Evolutionary conservation across 2,113 vertebrate genomes (phyloP).

Genomic region (Micronycteris hirsuta): DNA sequence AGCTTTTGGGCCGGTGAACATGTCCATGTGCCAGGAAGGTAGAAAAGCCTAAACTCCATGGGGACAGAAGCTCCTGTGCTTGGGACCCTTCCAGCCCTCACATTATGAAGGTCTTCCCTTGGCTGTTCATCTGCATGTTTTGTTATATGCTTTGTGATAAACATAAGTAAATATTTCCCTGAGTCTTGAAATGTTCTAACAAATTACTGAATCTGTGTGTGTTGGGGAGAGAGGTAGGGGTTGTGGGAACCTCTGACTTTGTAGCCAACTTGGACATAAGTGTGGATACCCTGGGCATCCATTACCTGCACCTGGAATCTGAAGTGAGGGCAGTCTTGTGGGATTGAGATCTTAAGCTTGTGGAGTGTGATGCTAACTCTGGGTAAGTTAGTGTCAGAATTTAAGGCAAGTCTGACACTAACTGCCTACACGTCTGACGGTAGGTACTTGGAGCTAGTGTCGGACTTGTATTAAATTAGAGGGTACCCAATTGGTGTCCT

Average conservation of each 20-base stretch:
- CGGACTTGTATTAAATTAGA: neutral
- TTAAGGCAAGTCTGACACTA: neutral
- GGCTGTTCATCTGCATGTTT: neutral
- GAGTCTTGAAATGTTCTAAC: neutral
- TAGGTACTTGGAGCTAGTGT: neutral
- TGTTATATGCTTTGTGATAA: neutral
- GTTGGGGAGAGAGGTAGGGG: too few species aligned
- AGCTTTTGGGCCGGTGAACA: neutral
- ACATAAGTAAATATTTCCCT: neutral
- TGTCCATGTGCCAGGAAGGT: neutral
- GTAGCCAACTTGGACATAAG: neutral
- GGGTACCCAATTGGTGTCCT: neutral
- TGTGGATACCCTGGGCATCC: neutral
- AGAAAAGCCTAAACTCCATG: accelerated
- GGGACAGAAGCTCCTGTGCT: neutral
- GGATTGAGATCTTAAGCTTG: neutral
- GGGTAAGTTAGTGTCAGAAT: neutral
- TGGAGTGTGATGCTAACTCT: neutral
- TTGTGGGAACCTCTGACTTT: neutral
- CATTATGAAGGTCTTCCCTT: neutral
- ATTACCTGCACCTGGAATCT: neutral
- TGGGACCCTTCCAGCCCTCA: neutral
- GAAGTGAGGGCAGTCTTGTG: neutral
- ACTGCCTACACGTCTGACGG: neutral
- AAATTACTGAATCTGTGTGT: neutral